Evolutionary conservation across 2,113 vertebrate species (phyloP), one percentile per base, ranked within the genome.

Genomic region (Propithecus coquereli): DNA sequence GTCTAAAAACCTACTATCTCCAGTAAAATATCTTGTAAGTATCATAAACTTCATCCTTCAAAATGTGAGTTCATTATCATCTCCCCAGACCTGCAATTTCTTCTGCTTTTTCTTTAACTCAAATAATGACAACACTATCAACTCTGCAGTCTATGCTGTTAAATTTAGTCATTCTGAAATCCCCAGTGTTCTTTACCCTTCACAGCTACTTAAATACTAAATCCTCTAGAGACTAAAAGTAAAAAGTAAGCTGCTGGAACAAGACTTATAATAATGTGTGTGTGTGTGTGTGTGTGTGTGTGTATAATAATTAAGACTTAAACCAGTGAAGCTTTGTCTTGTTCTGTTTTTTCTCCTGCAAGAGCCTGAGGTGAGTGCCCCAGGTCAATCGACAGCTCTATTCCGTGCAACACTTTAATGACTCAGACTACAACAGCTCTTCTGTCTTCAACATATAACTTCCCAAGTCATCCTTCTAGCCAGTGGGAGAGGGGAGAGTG

Each of bases 61-160:
- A 37, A 91, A 90, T 85, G 3, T 66, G 52, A 85, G 8, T 80
- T 94, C 8, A 40, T 73, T 43, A 30, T 84, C 2, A 47, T 93
- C 34, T 82, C 34, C 27, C 52, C 71, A 70, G 45, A 40, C 37
- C 37, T 81, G 25, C 87, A 66, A 27, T 65, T 87, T 87, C 87
- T 82, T 70, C 32, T 93, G 20, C 59, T 87, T 82, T 82, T 90
- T 84, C 71, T 84, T 85, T 79, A 61, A 59, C 81, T 91, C n/a
- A 25, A 47, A 37, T 90, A 86, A 86, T 18, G 37, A 16, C 34
- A 30, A 30, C 32, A 34, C 23, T 57, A 18, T 87, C 59, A n/a
- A 54, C 20, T 63, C 45, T 83, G 65, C 40, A 40, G 47, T 86
- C 47, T 12, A 0, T 54, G 20, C 9, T 52, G 8, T 87, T 94